Percentiles rank a stretch among this genome's conserved stretches.
phyloP scores from a whole-genome alignment of 2,888 invertebrate species.

The Archips crataeganus region DNA sequence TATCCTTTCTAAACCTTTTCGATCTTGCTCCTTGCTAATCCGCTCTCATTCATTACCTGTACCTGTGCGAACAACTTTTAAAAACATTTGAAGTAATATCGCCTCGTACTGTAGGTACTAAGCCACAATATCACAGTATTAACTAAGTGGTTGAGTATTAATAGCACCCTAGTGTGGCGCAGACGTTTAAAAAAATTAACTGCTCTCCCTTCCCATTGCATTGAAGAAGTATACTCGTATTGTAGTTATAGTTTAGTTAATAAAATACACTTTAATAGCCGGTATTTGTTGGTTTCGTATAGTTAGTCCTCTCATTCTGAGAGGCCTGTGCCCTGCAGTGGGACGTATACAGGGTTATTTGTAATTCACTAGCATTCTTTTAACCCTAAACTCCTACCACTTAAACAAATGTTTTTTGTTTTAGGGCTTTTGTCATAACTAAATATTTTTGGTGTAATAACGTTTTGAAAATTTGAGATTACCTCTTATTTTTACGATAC shows the following conservation, averaged over 20 bases:
- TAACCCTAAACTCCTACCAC: too few species aligned
- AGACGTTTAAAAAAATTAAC: constrained; percentile 36
- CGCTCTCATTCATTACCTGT: neutral
- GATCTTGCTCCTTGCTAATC: too few species aligned
- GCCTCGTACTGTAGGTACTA: constrained; percentile 1
- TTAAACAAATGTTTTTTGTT: too few species aligned
- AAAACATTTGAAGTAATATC: constrained; percentile 8
- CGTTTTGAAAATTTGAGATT: too few species aligned
- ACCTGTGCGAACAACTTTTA: neutral
- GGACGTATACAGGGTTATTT: too few species aligned
- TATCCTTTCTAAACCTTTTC: too few species aligned
- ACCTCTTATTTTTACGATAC: too few species aligned
- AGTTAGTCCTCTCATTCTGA: too few species aligned
- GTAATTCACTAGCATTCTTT: too few species aligned
- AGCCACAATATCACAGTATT: constrained; percentile 34
- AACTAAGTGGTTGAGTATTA: constrained; percentile 42
- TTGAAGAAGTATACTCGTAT: constrained; percentile 7
- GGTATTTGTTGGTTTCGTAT: constrained; percentile 16
- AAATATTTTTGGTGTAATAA: too few species aligned
- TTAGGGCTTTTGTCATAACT: too few species aligned
- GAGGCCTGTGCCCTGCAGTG: too few species aligned
- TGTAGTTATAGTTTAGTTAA: constrained; percentile 29
- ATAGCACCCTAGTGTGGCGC: constrained; percentile 34
- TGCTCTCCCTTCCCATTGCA: constrained; percentile 21
- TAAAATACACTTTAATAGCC: constrained; percentile 24